Evolutionary conservation across 2,888 invertebrate species (phyloP), one percentile per base, ranked within the genome.

Genomic region (Polia nebulosa): DNA sequence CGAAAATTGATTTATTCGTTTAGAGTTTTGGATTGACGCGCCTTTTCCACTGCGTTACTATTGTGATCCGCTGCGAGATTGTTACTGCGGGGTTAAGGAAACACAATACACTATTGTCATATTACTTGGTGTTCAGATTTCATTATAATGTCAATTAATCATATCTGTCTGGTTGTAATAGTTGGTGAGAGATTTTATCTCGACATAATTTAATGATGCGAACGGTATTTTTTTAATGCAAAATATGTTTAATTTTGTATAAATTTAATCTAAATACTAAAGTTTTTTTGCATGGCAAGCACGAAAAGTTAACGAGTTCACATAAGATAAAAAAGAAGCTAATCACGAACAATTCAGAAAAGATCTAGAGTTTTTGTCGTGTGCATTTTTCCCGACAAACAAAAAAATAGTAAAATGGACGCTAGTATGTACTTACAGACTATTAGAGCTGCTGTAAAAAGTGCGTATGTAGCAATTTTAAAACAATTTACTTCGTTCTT

Each of bases 401-500:
- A 74, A 81, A 82, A n/a, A 76, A 77, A 51, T 20, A 0, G 20
- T 25, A 65, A 66, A 64, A 78, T 59, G 64, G 64, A 41, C n/a
- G 36, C 32, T 51, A 41, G 32, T 56, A 47, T 60, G 44, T 76
- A 70, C 61, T 76, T 65, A 68, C 20, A 66, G n/a, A 58, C 51
- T 22, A 63, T 73, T 58, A 70, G 20, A 65, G 45, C 27, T 51
- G 34, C 6, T 15, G 47, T 69, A 82, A 82, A 77, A 71, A 76
- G 34, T 60, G 36, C 34, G 55, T 70, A 29, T 56, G 55, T 69
- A 47, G 79, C 59, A 68, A 80, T 80, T 80, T 76, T 62, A 76
- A 68, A 81, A 67, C 72, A 68, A 76, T 80, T 76, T 79, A 79
- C 79, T 51, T 65, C 34, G 53, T 52, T 57, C 51, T 36, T 52